A percentile compares a stretch with the other conserved stretches of the same genome.
Conservation (phyloP, 2,888 invertebrate species). For the Lycia hirtaria region DNA sequence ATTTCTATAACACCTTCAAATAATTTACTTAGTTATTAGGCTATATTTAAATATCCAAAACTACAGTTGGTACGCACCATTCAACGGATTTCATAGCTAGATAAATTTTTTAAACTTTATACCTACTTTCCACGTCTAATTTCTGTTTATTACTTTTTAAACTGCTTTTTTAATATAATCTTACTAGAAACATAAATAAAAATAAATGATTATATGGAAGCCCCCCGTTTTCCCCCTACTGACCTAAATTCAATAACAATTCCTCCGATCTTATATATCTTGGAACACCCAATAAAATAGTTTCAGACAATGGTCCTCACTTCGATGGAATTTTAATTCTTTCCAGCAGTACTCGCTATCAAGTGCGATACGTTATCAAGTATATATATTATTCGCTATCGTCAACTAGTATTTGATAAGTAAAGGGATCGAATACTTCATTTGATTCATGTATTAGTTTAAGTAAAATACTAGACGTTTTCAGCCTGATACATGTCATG, state of each 20-base stretch:
- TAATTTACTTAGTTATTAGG: constrained; percentile 12
- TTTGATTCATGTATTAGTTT: too few species aligned
- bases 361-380: too few species aligned
- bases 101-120: background rate
- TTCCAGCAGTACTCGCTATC: background rate
- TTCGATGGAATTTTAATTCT: background rate
- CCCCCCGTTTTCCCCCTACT: background rate
- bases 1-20: constrained; percentile 3
- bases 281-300: background rate
- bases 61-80: constrained; percentile 23
- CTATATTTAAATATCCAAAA: constrained; percentile 2
- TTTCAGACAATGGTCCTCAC: background rate
- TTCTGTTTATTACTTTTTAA: too few species aligned
- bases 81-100: constrained; percentile 2
- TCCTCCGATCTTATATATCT: background rate
- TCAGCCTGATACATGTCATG: too few species aligned
- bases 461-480: too few species aligned
- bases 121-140: background rate
- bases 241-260: background rate
- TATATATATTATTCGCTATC: too few species aligned
- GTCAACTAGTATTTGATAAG: too few species aligned
- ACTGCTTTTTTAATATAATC: too few species aligned
- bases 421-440: too few species aligned
- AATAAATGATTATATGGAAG: too few species aligned
- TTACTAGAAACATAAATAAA: too few species aligned